Evolutionary conservation across 2,113 vertebrate genomes (phyloP).

Genomic region (Vidua macroura): DNA sequence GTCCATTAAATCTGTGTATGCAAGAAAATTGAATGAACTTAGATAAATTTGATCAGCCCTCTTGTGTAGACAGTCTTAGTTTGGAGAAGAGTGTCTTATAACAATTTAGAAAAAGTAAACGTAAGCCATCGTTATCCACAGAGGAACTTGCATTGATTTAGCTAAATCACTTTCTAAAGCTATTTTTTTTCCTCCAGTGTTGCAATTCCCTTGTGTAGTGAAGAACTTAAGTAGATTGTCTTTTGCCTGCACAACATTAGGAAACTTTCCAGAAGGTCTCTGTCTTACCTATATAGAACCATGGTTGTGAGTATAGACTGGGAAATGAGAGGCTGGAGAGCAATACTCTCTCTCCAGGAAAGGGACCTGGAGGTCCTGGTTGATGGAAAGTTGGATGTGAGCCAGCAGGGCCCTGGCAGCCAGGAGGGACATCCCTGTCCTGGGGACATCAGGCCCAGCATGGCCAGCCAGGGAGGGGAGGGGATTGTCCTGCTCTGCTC

Average conservation of each 20-base stretch:
- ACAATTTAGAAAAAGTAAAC: constrained; percentile 27
- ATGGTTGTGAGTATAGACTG: neutral
- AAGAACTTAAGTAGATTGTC: neutral
- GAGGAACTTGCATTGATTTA: neutral
- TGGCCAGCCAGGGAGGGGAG: fast-evolving
- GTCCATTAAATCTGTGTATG: neutral
- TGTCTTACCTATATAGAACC: neutral
- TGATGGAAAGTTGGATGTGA: neutral
- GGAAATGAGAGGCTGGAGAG: neutral
- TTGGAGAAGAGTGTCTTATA: neutral
- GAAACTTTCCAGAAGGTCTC: neutral
- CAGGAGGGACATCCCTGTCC: neutral
- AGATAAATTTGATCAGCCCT: constrained; percentile 19
- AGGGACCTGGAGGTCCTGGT: neutral
- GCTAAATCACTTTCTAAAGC: neutral
- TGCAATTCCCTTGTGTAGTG: neutral
- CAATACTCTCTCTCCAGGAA: neutral
- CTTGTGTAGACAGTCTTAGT: neutral
- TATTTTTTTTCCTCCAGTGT: neutral
- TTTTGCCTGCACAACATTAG: neutral
- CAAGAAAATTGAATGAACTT: constrained; percentile 19
- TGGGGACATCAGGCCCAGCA: neutral
- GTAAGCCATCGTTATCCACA: neutral
- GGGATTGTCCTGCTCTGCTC: neutral
- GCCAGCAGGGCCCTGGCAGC: neutral